Evolutionary conservation across 1,140 invertebrate genomes (phyloP).

Genomic region (Helicorthomorpha holstii): DNA sequence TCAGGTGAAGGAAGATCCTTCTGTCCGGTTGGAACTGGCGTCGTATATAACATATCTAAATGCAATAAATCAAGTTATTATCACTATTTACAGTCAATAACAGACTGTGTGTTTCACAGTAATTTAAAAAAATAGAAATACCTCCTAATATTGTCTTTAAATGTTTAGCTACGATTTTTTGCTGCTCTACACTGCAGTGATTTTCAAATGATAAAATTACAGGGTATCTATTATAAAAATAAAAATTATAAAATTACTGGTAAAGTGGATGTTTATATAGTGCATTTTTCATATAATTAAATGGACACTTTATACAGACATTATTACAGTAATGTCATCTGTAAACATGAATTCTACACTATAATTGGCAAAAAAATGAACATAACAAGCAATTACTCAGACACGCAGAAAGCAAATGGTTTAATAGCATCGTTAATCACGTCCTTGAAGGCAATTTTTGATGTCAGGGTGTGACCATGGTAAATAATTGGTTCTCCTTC

Average conservation of each 20-base stretch:
- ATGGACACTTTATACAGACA: not conserved
- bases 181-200: conserved; percentile 34
- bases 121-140: conserved; percentile 13
- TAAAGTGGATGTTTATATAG: too few relatives aligned
- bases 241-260: not conserved
- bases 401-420: conserved; percentile 24
- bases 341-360: not conserved
- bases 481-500: conserved; percentile 34
- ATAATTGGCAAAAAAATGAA: not conserved
- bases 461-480: conserved; percentile 38
- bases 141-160: conserved; percentile 34
- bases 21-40: conserved; percentile 18
- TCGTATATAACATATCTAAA: conserved; percentile 22
- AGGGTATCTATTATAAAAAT: conserved; percentile 27
- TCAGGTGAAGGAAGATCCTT: conserved; percentile 25
- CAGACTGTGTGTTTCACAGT: too few relatives aligned
- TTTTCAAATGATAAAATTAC: conserved; percentile 40
- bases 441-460: conserved; percentile 35
- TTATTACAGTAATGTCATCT: not conserved
- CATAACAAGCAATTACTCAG: conserved; percentile 20
- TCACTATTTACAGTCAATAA: too few relatives aligned
- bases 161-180: conserved; percentile 32
- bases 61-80: too few relatives aligned
- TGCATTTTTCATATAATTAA: too few relatives aligned
- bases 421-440: conserved; percentile 32